Conservation (phyloP, 2,797 vertebrate genomes). For the Micropoecilia bifurca region DNA sequence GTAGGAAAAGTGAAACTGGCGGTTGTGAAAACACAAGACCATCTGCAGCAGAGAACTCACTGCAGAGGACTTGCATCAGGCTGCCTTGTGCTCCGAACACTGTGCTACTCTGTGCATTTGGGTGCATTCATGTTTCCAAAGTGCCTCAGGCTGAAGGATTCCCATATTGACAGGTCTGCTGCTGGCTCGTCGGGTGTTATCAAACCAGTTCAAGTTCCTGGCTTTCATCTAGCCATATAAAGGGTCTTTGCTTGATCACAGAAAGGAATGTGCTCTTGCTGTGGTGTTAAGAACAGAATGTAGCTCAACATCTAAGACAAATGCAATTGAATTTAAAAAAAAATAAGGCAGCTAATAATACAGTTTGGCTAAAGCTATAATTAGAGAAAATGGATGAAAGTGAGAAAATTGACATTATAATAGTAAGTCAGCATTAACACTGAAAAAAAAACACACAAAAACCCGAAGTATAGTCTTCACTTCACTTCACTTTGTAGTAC, state of each 20-base stretch:
- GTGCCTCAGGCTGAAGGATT: slow-evolving; percentile 65
- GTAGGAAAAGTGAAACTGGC: slow-evolving; percentile 34
- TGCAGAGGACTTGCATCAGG: slow-evolving; percentile 56
- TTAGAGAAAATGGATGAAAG: slow-evolving; percentile 24
- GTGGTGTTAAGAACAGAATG: slow-evolving; percentile 33
- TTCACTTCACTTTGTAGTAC: not conserved
- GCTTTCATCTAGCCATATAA: slow-evolving; percentile 61
- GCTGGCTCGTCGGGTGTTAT: slow-evolving; percentile 61
- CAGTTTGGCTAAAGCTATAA: slow-evolving; percentile 18
- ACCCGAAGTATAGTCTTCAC: not conserved
- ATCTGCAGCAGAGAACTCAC: slow-evolving; percentile 40
- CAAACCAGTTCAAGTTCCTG: slow-evolving; percentile 56
- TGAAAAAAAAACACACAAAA: not conserved
- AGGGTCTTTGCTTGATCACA: slow-evolving; percentile 57
- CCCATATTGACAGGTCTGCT: slow-evolving; percentile 58
- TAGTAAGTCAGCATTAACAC: not conserved
- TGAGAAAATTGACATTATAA: slow-evolving; percentile 29
- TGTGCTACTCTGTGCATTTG: slow-evolving; percentile 41
- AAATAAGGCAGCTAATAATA: not conserved
- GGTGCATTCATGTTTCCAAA: slow-evolving; percentile 64
- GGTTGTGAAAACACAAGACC: slow-evolving; percentile 36
- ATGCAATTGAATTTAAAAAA: slow-evolving; percentile 16
- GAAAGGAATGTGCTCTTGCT: slow-evolving; percentile 41
- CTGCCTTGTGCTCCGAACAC: slow-evolving; percentile 54
- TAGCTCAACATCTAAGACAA: slow-evolving; percentile 27